phyloP scores from a whole-genome alignment of 2,797 vertebrate species.

The Pseudochirops corinnae region DNA sequence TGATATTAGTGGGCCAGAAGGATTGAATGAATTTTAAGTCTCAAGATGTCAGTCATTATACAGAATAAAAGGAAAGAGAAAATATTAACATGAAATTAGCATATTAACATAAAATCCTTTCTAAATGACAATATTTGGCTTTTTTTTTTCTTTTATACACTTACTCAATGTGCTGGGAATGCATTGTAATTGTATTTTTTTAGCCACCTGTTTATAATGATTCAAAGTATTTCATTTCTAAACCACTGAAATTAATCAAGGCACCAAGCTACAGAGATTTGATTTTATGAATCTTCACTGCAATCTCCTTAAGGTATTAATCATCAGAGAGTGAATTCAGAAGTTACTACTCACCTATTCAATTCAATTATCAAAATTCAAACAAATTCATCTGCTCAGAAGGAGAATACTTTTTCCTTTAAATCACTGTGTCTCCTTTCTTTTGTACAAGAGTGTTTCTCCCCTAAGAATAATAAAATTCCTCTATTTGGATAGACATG shows the following conservation, averaged over 20 bases:
- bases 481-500: background rate
- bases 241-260: conserved; percentile 77
- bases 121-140: background rate
- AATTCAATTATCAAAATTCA: conserved; percentile 72
- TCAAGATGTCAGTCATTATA: background rate
- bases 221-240: conserved; percentile 77
- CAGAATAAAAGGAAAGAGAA: background rate
- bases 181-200: conserved; percentile 50
- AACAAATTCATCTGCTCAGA: conserved; percentile 68
- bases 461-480: conserved; percentile 44
- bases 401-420: conserved; percentile 65
- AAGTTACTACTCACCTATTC: conserved; percentile 77
- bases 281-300: conserved; percentile 75
- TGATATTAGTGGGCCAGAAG: background rate
- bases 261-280: conserved; percentile 70
- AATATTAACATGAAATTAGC: no score
- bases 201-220: conserved; percentile 71
- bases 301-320: conserved; percentile 67
- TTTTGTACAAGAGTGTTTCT: background rate
- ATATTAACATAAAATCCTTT: background rate
- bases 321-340: conserved; percentile 77
- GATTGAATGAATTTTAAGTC: background rate
- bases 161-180: background rate
- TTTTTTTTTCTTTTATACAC: background rate
- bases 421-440: background rate